These are phyloP conservation scores for Chromobotia macracanthus DNA, from an alignment of 2,797 vertebrate genomes.

Conservation along the genomic window DNA sequence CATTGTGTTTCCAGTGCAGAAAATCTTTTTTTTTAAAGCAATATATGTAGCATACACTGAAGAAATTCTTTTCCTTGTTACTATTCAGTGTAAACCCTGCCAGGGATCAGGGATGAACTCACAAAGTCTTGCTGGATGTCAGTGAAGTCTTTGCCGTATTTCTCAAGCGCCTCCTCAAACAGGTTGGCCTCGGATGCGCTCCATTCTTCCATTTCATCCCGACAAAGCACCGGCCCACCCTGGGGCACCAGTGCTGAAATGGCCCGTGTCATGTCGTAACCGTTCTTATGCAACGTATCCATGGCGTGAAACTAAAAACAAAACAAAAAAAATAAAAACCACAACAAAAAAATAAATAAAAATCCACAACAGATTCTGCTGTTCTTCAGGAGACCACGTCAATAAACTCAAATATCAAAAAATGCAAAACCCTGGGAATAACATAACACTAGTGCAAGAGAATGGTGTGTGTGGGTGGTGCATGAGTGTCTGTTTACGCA, in stretches of 20 bases:
- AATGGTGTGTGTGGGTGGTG: slow-evolving; percentile 11
- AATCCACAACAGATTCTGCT: not conserved
- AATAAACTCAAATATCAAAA: not conserved
- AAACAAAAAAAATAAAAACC: too few species aligned
- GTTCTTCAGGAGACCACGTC: not conserved
- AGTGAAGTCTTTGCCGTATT: slow-evolving; percentile 97
- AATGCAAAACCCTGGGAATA: slow-evolving; percentile 3
- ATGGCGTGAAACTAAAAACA: slow-evolving; percentile 92
- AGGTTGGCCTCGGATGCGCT: slow-evolving; percentile 95
- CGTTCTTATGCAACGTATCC: slow-evolving; percentile 92
- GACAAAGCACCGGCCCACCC: slow-evolving; percentile 92
- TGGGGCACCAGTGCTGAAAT: slow-evolving; percentile 95
- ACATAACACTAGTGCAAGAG: not conserved
- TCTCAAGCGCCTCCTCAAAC: slow-evolving; percentile 95
- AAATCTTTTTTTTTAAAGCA: slow-evolving; percentile 44
- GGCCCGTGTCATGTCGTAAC: slow-evolving; percentile 93
- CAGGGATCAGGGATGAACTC: slow-evolving; percentile 76
- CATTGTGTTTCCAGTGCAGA: slow-evolving; percentile 51
- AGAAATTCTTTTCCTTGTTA: too few species aligned
- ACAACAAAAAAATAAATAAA: too few species aligned
- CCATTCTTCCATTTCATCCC: slow-evolving; percentile 99
- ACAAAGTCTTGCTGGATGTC: slow-evolving; percentile 98
- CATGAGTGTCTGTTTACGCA: slow-evolving; percentile 35
- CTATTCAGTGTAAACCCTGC: slow-evolving; percentile 26
- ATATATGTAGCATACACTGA: not conserved